Evolutionary conservation across 2,888 invertebrate species (phyloP), one percentile per base, ranked within the genome.

Genomic region (Pristionchus mayeri): DNA sequence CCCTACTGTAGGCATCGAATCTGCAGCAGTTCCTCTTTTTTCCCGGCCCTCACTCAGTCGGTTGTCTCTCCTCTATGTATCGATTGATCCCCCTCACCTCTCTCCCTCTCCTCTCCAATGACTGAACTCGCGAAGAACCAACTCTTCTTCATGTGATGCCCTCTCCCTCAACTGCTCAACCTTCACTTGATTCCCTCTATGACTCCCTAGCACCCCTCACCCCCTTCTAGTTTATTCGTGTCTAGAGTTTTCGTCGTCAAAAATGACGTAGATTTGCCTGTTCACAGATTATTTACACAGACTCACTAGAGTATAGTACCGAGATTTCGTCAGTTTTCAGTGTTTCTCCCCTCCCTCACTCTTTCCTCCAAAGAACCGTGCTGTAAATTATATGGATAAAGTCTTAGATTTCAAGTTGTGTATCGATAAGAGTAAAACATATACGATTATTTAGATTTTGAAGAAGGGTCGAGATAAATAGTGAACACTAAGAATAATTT

Each of bases 301-400:
- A 67, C 67, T 67, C 37, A 21, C 11, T 67, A 67, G 67, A 67
- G 67, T 67, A 37, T 40, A 67, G 60, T 60, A 60, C 60, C 60
- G 67, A 67, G 67, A 67, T 67, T 67, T 40, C 34, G 67, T 37
- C 37, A 18, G 11, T 60, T 16, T 30, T 60, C 60, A 60, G 60
- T 60, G 60, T 60, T 60, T 60, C 30, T 9, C 3, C 37, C 21
- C 37, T 16, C 9, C n/a, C 21, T n/a, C 21, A 21, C 40, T n/a
- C 37, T 30, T 37, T 37, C 34, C 67, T 67, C 67, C 37, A 67
- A 67, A 67, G 67, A 37, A 34, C 37, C 37, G 37, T 37, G 63
- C 34, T 67, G 67, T 67, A 67, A 67, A 67, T 67, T 67, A 67
- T 67, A 40, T 37, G 67, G 37, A 67, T 67, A 67, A 67, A 67